Percentiles rank a stretch among this genome's conserved stretches.
Conservation (phyloP, 2,888 invertebrate genomes). For the Morpho achilles region DNA sequence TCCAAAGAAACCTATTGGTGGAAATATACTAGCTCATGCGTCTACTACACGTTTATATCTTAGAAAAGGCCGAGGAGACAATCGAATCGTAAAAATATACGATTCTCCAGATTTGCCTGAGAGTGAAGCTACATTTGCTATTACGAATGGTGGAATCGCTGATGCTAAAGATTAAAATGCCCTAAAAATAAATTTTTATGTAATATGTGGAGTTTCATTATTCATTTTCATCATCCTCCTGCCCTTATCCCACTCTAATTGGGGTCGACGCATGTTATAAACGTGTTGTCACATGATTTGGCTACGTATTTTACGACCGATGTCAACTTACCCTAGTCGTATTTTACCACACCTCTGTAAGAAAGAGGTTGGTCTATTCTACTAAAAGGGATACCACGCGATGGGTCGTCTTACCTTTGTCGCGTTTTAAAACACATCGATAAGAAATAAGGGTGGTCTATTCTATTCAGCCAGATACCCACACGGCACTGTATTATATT, state of each 20-base stretch:
- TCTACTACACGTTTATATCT: conserved; percentile 87
- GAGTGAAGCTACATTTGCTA: conserved; percentile 87
- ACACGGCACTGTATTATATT: background rate
- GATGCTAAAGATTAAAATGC: conserved; percentile 83
- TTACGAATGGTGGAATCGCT: conserved; percentile 83
- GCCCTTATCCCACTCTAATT: no score
- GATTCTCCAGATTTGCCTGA: conserved; percentile 91
- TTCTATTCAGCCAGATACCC: background rate
- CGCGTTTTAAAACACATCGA: no score
- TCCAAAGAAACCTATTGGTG: conserved; percentile 89
- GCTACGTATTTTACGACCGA: no score
- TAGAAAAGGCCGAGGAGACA: conserved; percentile 85
- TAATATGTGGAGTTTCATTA: background rate
- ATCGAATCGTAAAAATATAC: conserved; percentile 87
- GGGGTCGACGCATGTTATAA: no score
- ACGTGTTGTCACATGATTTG: no score
- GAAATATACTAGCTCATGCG: conserved; percentile 89
- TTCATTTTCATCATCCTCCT: background rate
- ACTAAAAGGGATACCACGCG: no score
- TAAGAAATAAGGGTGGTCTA: no score
- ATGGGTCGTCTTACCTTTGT: no score
- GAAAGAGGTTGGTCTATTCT: no score
- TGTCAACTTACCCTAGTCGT: no score
- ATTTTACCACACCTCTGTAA: no score
- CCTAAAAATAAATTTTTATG: background rate